These are phyloP conservation scores for Lasioglossum oenotherae DNA, from an alignment of 2,888 invertebrate genomes.

Conservation along the genomic window DNA sequence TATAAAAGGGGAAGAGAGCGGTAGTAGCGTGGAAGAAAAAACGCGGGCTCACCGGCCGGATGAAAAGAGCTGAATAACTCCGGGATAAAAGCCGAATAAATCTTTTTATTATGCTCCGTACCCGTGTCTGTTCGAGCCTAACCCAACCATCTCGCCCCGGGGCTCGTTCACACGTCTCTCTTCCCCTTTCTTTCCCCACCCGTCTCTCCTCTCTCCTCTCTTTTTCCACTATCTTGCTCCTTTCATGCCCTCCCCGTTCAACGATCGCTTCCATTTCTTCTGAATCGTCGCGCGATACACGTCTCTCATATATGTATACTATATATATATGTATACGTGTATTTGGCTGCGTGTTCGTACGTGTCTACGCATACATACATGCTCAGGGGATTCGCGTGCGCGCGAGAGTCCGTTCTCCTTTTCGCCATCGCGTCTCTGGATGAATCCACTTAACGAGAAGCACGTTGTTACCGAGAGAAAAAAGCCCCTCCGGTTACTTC, in stretches of 20 bases:
- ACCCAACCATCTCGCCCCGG: conserved; percentile 67
- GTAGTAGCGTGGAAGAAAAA: conserved; percentile 71
- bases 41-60: conserved; percentile 75
- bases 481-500: neutral
- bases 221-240: conserved; percentile 53
- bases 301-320: neutral
- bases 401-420: conserved; percentile 30
- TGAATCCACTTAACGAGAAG: conserved; percentile 47
- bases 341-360: no score
- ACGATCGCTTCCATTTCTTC: conserved; percentile 39
- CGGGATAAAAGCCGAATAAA: conserved; percentile 84
- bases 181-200: conserved; percentile 42
- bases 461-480: conserved; percentile 27
- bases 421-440: neutral
- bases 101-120: conserved; percentile 83
- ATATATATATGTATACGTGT: neutral
- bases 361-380: neutral
- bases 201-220: conserved; percentile 23
- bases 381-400: conserved; percentile 27
- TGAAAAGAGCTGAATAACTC: conserved; percentile 84
- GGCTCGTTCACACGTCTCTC: conserved; percentile 73
- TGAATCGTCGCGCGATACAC: conserved; percentile 13
- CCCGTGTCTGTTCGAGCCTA: conserved; percentile 73
- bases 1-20: conserved; percentile 67
- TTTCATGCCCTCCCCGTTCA: conserved; percentile 55